Base-by-base conservation (phyloP, 2,113 vertebrate genomes). In the Cyprinodon tularosa region DNA sequence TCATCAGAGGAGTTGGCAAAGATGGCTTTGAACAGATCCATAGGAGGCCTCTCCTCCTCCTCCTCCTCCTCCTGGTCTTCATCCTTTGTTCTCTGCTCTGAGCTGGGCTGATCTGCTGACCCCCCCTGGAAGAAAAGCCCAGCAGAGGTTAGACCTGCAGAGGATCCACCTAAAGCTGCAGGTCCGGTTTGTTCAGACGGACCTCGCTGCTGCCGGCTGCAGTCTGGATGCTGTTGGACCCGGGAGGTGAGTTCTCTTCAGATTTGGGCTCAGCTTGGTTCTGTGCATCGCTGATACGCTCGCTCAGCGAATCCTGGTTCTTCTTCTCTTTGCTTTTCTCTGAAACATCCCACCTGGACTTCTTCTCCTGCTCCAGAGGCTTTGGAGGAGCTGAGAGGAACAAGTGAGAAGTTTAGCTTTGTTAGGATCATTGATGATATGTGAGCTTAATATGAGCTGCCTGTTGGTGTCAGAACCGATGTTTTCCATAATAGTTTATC, bases 11-110 rank as follows among this genome's bases (percentile, higher is more conserved):
- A 99, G 83, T 93, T 92, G 67, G 93, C 96, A 71, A 99, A 99
- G 85, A 99, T 97, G 77, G 97, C 97, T 68, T 96, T 99, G 85
- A 99, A 99, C 69, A 99, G 92, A 81, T 99, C 98, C 95, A 99
- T 97, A 14, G 97, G 86, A 8, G 96, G 97, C 37, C 94, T 88
- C 86, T 94, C 95, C 88, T 96, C 96, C 72, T 92, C 92, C 3
- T 90, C 94, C 8, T 90, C 81, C 20, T 94, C 91, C 11, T 91
- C 80, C 4, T 91, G 79, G 6, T 84, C 78, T 0, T 87, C 75
- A 0, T 71, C 61, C 1, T 75, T 65, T 53, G 77, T 40, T 5
- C 62, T 61, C 65, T 79, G 79, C 62, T 84, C 74, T 20, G 71
- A 62, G 6, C 60, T 84, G 15, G 69, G n/a, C 62, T 77, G 69